These are phyloP conservation scores for Poecilia latipinna DNA, from an alignment of 2,113 vertebrate species.

Conservation along the genomic window DNA sequence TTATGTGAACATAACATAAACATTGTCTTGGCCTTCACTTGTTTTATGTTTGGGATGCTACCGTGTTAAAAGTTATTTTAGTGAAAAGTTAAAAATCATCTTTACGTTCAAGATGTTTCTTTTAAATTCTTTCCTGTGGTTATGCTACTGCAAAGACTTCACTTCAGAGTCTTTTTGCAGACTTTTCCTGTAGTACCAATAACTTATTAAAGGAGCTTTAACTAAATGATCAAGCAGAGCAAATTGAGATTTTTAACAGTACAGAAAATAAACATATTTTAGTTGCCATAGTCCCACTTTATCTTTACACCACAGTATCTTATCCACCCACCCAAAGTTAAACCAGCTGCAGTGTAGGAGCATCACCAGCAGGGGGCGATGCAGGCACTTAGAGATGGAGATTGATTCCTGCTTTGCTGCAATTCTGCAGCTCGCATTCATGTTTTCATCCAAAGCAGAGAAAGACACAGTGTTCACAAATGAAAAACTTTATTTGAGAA, in stretches of 20 bases:
- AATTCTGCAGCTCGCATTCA: background rate
- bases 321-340: constrained; percentile 40
- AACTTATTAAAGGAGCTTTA: background rate
- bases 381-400: background rate
- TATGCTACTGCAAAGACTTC: too few species aligned
- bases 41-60: background rate
- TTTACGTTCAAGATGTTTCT: too few species aligned
- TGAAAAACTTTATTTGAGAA: constrained; percentile 84
- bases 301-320: background rate
- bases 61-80: background rate
- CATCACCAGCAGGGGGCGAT: constrained; percentile 48
- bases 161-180: background rate
- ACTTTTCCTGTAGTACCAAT: too few species aligned
- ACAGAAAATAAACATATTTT: background rate
- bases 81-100: too few species aligned
- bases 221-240: background rate
- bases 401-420: background rate
- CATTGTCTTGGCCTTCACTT: background rate
- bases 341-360: background rate
- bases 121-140: too few species aligned
- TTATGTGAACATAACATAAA: too few species aligned
- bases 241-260: too few species aligned
- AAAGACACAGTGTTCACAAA: constrained; percentile 74
- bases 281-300: background rate
- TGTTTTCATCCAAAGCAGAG: constrained; percentile 20